Evolutionary conservation across 1,140 invertebrate genomes (phyloP), one percentile per base, ranked within the genome.

Genomic region (Psix sp.): DNA sequence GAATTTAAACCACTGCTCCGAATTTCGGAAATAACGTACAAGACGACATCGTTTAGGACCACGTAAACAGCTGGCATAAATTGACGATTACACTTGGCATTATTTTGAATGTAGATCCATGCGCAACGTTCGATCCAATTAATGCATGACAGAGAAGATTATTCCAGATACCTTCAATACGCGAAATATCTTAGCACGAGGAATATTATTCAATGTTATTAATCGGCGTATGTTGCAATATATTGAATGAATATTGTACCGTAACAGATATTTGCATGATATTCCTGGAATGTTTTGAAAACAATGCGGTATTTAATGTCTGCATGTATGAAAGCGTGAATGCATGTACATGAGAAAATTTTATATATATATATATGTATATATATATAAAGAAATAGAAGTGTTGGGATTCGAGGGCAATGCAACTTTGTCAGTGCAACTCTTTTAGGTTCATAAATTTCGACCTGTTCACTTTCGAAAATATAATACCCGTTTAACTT

Each of bases 151-250:
- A 60, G 49, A 59, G 72, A 71, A 76, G 52, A 71, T 71, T 68
- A 54, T 66, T 60, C 14, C 10, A 13, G 59, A 72, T 63, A 39
- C 52, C 52, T 59, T 57, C 63, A 72, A 63, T 63, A 57, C 45
- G 40, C 59, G 59, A 72, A 72, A 63, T 72, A 71, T 63, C 51
- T 71, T 62, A 62, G 43, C 36, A 31, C 39, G 65, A 59, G 54
- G 60, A 60, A 73, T 66, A 60, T 73, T 66, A 73, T 73, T 52
- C 60, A 43, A 66, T 62, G 48, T 72, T 72, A 65, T 65, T 59
- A 72, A 65, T 52, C 59, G 21, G 68, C 59, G 63, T 65, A 65
- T 35, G 45, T 59, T 65, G 31, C 51, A 65, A 36, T 49, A 39
- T 45, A 57, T 39, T 57, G 68, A 73, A 66, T 60, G 54, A 66